Evolutionary conservation across 2,888 invertebrate species (phyloP).

Genomic region (Endomychus coccineus): DNA sequence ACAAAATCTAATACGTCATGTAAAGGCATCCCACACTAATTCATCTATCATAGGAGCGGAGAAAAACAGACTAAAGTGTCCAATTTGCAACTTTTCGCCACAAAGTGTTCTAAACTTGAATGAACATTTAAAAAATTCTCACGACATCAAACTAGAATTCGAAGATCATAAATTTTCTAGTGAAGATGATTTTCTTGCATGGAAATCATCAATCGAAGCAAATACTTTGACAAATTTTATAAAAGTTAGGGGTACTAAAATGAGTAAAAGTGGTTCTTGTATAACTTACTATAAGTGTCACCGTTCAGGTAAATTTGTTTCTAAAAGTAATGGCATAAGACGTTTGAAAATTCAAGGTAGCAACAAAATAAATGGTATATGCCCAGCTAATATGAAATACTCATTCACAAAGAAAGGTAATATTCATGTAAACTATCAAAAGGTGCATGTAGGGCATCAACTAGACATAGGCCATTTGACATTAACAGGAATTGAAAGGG

Average conservation of each 20-base stretch:
- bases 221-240: not conserved
- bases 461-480: conserved; percentile 11
- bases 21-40: not conserved
- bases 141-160: not conserved
- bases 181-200: not conserved
- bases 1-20: not conserved
- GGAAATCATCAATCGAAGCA: not conserved
- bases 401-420: not conserved
- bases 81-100: not conserved
- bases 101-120: conserved; percentile 1
- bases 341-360: not conserved
- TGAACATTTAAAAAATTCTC: not conserved
- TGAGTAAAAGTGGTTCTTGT: not conserved
- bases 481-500: conserved; percentile 1
- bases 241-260: not conserved
- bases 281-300: conserved; percentile 1
- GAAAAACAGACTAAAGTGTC: not conserved
- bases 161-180: not conserved
- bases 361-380: not conserved
- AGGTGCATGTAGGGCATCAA: conserved; percentile 13
- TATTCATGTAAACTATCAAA: conserved; percentile 2
- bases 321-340: not conserved
- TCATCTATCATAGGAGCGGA: not conserved
- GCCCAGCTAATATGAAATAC: not conserved
- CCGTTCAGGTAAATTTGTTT: not conserved